Base-by-base conservation (phyloP, 1,140 invertebrate species). In the Drosophila pachea region DNA sequence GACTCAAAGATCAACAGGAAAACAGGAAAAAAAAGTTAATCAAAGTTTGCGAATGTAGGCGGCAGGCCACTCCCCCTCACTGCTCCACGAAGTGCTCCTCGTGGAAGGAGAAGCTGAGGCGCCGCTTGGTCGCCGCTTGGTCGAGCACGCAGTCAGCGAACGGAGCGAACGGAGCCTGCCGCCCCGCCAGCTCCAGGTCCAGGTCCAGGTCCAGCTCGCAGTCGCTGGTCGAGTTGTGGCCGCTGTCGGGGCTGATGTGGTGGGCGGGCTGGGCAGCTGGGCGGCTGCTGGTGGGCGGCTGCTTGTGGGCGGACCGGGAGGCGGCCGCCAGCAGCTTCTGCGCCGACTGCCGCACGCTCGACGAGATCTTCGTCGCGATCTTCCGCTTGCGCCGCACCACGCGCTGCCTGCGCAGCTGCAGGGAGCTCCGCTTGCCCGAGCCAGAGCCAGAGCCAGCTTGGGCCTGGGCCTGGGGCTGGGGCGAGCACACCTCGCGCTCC, bases 181-280 rank as follows among this genome's bases (percentile, higher is more conserved):
- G 73, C 32, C 14, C 47, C n/a, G n/a, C 82, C 6, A 71, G 70
- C 7, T 87, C 81, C 47, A 49, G 16, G 3, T 49, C 47, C 43
- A 45, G 4, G 7, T 43, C 42, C 12, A 60, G 64, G 31, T 81
- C 78, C 47, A 88, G 67, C 11, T 88, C 86, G n/a, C 76, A 70
- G 12, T 74, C 72, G 29, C 72, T 64, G 42, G 61, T 66, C 22
- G 88, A 89, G 52, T 89, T 89, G 68, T 88, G 87, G 0, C 88
- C 88, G 38, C 88, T 89, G 65, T 89, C 88, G 36, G 88, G 88
- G 16, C 88, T 89, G 5, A 89, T 75, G 70, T 88, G 82, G 0
- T 29, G 62, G 7, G 69, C 14, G 22, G 33, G 22, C 9, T 33
- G 49, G 50, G 32, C 4, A 2, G 9, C 35, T 12, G 58, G 6